These are phyloP conservation scores for Rhyzopertha dominica DNA, from an alignment of 1,140 invertebrate species.

Conservation along the genomic window DNA sequence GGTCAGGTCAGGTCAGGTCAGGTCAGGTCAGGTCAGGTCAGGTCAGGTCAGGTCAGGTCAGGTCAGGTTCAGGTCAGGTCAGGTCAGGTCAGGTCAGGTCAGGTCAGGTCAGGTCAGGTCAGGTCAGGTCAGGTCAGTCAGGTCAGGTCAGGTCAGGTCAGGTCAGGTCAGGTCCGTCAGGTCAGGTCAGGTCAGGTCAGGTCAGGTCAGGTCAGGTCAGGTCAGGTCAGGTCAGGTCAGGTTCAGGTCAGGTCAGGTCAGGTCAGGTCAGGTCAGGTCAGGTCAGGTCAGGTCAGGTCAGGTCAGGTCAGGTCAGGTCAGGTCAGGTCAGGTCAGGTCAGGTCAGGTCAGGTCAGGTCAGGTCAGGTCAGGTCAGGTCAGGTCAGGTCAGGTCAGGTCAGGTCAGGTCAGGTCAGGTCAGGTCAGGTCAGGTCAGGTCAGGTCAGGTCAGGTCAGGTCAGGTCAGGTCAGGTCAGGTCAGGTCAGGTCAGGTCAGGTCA, in stretches of 20 bases:
- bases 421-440: conserved; percentile 21
- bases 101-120: conserved; percentile 22
- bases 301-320: conserved; percentile 31
- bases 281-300: conserved; percentile 28
- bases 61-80: conserved; percentile 16
- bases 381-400: conserved; percentile 29
- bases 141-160: conserved; percentile 21
- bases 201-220: conserved; percentile 31
- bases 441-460: conserved; percentile 22
- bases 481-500: conserved; percentile 26
- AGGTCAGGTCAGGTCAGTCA: conserved; percentile 19
- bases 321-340: conserved; percentile 32
- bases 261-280: conserved; percentile 30
- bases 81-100: conserved; percentile 21
- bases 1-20: conserved; percentile 21
- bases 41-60: conserved; percentile 18
- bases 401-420: conserved; percentile 29
- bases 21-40: conserved; percentile 21
- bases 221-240: conserved; percentile 27
- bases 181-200: conserved; percentile 29
- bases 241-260: conserved; percentile 23
- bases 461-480: conserved; percentile 25
- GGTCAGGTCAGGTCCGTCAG: conserved; percentile 21
- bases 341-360: conserved; percentile 31
- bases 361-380: conserved; percentile 29